phyloP scores from a whole-genome alignment of 2,113 vertebrate species.

The Sterna hirundo region DNA sequence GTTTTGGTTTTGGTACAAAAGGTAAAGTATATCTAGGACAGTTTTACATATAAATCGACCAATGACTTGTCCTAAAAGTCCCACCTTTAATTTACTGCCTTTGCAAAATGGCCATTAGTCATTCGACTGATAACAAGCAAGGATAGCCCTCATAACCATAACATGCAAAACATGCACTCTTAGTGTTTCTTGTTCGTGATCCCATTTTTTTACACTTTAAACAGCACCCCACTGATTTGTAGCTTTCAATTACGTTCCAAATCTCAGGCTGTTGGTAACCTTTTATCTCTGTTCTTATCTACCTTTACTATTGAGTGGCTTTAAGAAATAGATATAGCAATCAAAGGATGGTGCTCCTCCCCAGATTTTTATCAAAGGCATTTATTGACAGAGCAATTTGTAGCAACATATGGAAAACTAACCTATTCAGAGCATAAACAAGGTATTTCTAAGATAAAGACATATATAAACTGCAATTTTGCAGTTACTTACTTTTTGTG shows the following conservation, averaged over 20 bases:
- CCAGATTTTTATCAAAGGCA: constrained; percentile 18
- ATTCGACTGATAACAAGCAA: background rate
- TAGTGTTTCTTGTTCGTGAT: background rate
- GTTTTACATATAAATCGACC: background rate
- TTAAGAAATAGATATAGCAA: constrained; percentile 22
- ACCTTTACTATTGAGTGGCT: background rate
- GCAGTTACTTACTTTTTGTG: background rate
- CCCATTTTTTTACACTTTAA: background rate
- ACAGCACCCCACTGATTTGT: background rate
- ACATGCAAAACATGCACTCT: background rate
- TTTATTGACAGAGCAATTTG: constrained; percentile 60
- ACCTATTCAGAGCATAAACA: background rate
- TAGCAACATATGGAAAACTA: background rate
- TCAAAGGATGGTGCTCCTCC: background rate
- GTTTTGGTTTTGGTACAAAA: background rate
- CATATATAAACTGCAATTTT: background rate
- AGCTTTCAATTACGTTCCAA: background rate
- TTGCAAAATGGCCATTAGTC: background rate
- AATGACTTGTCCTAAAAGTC: background rate
- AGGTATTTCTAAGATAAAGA: background rate
- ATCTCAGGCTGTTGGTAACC: background rate
- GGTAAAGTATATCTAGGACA: background rate
- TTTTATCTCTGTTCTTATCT: constrained; percentile 34
- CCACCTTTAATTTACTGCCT: background rate
- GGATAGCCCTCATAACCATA: background rate